Base-by-base conservation (phyloP, 2,113 vertebrate species). In the Corvus hawaiiensis region DNA sequence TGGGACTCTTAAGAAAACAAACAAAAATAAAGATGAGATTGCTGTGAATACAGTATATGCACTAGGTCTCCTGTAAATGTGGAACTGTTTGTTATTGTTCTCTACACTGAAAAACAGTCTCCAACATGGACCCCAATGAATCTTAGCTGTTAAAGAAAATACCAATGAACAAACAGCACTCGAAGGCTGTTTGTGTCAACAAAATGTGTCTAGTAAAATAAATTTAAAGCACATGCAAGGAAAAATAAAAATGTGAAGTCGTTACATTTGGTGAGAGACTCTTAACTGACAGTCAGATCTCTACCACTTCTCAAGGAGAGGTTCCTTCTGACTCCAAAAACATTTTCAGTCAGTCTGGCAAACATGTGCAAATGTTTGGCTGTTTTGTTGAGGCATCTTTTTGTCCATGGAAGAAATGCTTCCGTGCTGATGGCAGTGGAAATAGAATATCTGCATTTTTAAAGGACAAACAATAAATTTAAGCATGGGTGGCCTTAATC, bases 401-500 rank as follows among this genome's bases (percentile, higher is more conserved):
- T 94, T 93, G 92, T 97, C 90, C 75, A 21, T 93, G 96, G 97
- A 96, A 97, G 97, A 97, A 93, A 93, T 68, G 49, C 74, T 97
- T 97, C 96, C 95, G 90, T 32, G 51, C 82, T 95, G 93, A 93
- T 94, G 76, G 86, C 96, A 97, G 95, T 96, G 90, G 94, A 93
- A 92, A 91, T 71, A 84, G 90, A 96, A 93, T 97, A 96, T 95
- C 92, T 97, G 90, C 95, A 96, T 96, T 98, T 97, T 97, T 97
- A 97, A 98, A 98, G 97, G 97, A 98, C 96, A 98, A 98, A 98
- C 97, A 97, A 95, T 97, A 97, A 96, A 97, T 97, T 97, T 97
- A 97, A 97, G 97, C 98, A 98, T 98, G 98, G 96, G 98, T 98
- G 98, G 98, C 98, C 98, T 98, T 98, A 98, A 98, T 97, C 96